Evolutionary conservation across 2,888 invertebrate genomes (phyloP).

Genomic region (Meliscaeva auricollis): DNA sequence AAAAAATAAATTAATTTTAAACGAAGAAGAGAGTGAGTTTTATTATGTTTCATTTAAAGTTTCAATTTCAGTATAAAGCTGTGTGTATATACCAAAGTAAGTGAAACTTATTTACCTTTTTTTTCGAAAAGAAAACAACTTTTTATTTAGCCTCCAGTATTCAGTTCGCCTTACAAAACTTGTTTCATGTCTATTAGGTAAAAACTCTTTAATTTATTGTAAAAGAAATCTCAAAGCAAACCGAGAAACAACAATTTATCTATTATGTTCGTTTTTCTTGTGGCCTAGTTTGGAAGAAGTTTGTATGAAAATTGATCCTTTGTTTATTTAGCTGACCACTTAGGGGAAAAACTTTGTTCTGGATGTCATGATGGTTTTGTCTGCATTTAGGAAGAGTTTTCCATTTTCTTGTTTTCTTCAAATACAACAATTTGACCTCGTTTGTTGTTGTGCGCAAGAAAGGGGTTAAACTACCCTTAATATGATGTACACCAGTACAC

Average conservation of each 20-base stretch:
- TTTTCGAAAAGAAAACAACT: neutral
- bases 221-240: neutral
- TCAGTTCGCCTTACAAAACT: neutral
- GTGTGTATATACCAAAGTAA: too few species aligned
- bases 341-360: neutral
- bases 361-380: too few species aligned
- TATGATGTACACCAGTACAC: too few species aligned
- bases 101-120: neutral
- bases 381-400: neutral
- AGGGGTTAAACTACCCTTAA: too few species aligned
- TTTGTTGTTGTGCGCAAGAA: too few species aligned
- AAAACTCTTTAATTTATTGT: neutral
- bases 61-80: neutral
- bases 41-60: neutral
- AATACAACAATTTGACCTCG: too few species aligned
- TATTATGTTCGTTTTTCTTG: neutral
- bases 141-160: neutral
- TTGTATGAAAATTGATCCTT: neutral
- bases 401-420: neutral
- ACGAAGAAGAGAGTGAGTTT: constrained; percentile 20
- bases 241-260: neutral
- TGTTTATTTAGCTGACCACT: neutral
- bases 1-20: constrained; percentile 58
- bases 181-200: neutral
- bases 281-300: neutral